These are phyloP conservation scores for Etheostoma spectabile DNA, from an alignment of 2,113 vertebrate genomes.

Conservation along the genomic window DNA sequence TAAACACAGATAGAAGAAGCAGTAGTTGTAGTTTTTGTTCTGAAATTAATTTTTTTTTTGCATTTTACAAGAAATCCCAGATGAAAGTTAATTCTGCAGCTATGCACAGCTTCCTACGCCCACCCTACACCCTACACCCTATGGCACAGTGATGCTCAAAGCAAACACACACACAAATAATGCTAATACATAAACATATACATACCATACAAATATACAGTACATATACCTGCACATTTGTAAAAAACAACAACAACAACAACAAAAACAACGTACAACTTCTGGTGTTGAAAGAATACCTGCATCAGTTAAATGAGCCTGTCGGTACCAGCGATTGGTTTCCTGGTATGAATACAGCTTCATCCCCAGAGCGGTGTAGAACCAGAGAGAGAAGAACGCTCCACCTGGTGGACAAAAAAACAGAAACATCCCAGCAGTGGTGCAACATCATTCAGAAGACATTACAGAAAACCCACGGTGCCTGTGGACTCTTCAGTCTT, in stretches of 20 bases:
- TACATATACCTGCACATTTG: no score
- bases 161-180: no score
- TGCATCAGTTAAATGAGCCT: constrained; percentile 23
- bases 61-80: no score
- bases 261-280: no score
- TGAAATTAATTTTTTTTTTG: neutral
- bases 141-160: no score
- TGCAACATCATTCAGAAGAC: neutral
- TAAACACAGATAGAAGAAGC: neutral
- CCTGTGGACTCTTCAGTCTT: neutral
- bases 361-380: constrained; percentile 52
- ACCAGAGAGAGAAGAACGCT: constrained; percentile 60
- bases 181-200: no score
- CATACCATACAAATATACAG: no score
- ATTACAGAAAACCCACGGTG: neutral
- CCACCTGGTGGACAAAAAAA: constrained; percentile 44
- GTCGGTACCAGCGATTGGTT: constrained; percentile 62
- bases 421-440: neutral
- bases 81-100: no score
- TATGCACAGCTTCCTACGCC: no score
- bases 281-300: constrained; percentile 25
- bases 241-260: no score
- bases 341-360: constrained; percentile 70
- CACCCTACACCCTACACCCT: no score
- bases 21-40: neutral